Conservation (phyloP, 2,888 invertebrate genomes). For the Trichogramma dendrolimi region DNA sequence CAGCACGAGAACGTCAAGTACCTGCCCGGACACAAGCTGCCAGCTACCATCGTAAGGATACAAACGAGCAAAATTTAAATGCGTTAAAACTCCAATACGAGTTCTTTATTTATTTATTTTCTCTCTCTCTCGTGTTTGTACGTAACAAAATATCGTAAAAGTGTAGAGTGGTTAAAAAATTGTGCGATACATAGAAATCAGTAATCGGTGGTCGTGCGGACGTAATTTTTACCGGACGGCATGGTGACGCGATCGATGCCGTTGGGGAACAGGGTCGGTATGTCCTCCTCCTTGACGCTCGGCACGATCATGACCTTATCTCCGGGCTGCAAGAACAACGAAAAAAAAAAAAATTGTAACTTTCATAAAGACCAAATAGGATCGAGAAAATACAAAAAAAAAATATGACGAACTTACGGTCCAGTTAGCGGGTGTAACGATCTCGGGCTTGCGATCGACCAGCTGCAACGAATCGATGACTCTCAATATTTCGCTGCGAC, state of each 20-base stretch:
- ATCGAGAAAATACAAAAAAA: background rate
- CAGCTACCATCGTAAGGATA: slow-evolving; percentile 87
- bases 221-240: slow-evolving; percentile 74
- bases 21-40: slow-evolving; percentile 90
- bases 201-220: slow-evolving; percentile 69
- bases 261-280: slow-evolving; percentile 64
- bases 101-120: background rate
- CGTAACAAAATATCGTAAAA: background rate
- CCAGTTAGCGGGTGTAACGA: slow-evolving; percentile 87
- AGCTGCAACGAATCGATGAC: slow-evolving; percentile 80
- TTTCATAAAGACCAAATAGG: background rate
- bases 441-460: slow-evolving; percentile 64
- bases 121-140: background rate
- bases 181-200: slow-evolving; percentile 35
- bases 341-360: slow-evolving; percentile 9
- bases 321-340: slow-evolving; percentile 59
- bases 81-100: background rate
- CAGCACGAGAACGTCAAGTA: slow-evolving; percentile 98
- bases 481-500: slow-evolving; percentile 74
- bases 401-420: slow-evolving; percentile 55
- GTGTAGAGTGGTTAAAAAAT: background rate
- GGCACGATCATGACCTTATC: slow-evolving; percentile 79
- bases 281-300: slow-evolving; percentile 63
- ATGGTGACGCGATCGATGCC: slow-evolving; percentile 65
- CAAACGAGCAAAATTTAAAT: background rate